These are phyloP conservation scores for Meles meles DNA, from an alignment of 2,113 vertebrate genomes.

Conservation along the genomic window DNA sequence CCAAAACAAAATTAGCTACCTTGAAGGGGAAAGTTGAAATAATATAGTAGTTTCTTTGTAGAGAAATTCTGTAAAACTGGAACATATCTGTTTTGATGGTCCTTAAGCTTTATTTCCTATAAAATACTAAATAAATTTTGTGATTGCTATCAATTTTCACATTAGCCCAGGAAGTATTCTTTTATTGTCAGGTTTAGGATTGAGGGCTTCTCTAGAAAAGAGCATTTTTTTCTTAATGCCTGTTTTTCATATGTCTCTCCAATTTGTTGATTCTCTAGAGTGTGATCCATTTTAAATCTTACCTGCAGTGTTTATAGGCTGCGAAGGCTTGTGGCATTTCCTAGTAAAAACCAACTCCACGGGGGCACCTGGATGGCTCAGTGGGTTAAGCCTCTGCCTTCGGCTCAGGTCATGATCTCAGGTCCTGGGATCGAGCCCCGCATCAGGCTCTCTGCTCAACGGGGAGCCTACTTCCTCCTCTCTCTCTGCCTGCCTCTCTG, in stretches of 20 bases:
- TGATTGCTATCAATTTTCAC: neutral
- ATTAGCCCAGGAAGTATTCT: neutral
- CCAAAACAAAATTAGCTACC: neutral
- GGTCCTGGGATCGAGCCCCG: no score
- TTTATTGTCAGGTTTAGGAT: neutral
- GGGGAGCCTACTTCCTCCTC: no score
- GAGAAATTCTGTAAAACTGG: neutral
- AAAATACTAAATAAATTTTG: neutral
- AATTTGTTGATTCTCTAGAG: neutral
- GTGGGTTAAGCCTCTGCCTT: no score
- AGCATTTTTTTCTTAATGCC: neutral
- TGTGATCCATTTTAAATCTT: neutral
- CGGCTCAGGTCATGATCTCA: no score
- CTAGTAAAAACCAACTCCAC: neutral
- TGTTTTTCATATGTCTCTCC: neutral
- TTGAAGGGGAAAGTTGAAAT: neutral
- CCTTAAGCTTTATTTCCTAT: neutral
- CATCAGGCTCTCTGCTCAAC: no score
- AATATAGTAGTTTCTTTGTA: neutral
- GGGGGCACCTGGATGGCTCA: no score
- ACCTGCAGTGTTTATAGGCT: neutral
- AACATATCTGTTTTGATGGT: neutral
- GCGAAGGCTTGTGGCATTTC: neutral
- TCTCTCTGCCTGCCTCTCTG: no score
- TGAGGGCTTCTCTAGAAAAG: neutral